Base-by-base conservation (phyloP, 92 coral and sea anemone species). In the Phenganax subtilis region DNA sequence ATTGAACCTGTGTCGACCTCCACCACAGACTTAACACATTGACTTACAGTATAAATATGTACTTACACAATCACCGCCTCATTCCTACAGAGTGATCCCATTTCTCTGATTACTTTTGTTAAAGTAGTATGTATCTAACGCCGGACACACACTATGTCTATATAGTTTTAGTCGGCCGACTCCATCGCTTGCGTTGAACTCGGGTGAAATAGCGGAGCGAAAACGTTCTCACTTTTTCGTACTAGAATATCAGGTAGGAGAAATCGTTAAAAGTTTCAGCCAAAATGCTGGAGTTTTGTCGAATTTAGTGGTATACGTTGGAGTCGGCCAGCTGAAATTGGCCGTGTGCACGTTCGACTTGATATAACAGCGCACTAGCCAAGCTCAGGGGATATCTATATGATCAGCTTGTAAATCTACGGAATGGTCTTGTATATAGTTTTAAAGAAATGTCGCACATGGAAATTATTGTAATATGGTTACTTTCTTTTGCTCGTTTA, bases 1-100 rank as follows among this genome's bases (percentile, higher is more conserved):
- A 84, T 92, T 82, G 99, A 96, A 75, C 82, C 93, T 52, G 90
- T 87, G 31, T 85, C 88, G 14, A 81, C 84, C 15, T 80, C 85
- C 12, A 65, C 91, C 9, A 73, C 86, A 54, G 87, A 85, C 9
- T 84, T 80, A 52, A 77, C 91, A 57, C 83, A 79, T 20, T 79
- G 56, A 79, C 30, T 15, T 63, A 12, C 51, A 16, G 44, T 29
- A 53, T 10, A 47, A 53, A 30, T 51, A 15, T 51, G 30, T 25
- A 12, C 62, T 20, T 44, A 27, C n/a, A 27, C 51, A 55, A 60
- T 12, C 70, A 37, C 15, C 73, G 47, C 28, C 16, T 9, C 17
- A 0, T 20, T 73, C 59, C 20, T 65, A 12, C 69, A 51, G 83
- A 79, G 83, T 62, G 20, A 79, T 79, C 59, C 83, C 83, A 79